phyloP scores from a whole-genome alignment of 2,888 invertebrate species.

The Neelides folsomi region DNA sequence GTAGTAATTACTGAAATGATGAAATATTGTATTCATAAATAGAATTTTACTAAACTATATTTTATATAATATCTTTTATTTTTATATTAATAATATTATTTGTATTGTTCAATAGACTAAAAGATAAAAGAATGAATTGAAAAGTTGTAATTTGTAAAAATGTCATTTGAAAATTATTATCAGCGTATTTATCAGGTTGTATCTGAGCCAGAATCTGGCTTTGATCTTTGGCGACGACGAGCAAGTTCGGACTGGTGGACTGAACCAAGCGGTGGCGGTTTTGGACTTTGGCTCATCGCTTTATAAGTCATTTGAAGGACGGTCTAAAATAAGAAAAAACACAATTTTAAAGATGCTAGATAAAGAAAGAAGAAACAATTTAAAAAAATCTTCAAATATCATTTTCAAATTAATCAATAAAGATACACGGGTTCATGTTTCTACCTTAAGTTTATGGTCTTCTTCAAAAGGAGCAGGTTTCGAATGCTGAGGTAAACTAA shows the following conservation, averaged over 20 bases:
- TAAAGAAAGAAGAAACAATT: no score
- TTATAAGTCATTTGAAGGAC: constrained; percentile 62
- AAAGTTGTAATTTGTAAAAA: no score
- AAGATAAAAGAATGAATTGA: no score
- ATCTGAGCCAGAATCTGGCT: constrained; percentile 40
- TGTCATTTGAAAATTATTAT: neutral
- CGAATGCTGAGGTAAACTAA: constrained; percentile 44
- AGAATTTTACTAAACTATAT: no score
- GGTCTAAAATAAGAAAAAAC: constrained; percentile 42
- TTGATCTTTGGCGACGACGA: constrained; percentile 61
- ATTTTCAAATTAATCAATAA: neutral
- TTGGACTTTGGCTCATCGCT: constrained; percentile 67
- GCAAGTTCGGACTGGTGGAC: constrained; percentile 89
- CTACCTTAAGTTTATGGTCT: neutral
- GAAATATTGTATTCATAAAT: no score
- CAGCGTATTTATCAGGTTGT: constrained; percentile 16
- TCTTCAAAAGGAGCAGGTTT: constrained; percentile 34
- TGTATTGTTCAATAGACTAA: no score
- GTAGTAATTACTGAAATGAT: no score
- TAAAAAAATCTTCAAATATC: neutral
- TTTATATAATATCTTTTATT: no score
- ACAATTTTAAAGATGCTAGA: no score
- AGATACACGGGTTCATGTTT: neutral
- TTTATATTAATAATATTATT: no score
- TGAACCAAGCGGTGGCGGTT: constrained; percentile 59